Conservation (phyloP, 2,797 vertebrate genomes). For the Oophaga sylvatica region DNA sequence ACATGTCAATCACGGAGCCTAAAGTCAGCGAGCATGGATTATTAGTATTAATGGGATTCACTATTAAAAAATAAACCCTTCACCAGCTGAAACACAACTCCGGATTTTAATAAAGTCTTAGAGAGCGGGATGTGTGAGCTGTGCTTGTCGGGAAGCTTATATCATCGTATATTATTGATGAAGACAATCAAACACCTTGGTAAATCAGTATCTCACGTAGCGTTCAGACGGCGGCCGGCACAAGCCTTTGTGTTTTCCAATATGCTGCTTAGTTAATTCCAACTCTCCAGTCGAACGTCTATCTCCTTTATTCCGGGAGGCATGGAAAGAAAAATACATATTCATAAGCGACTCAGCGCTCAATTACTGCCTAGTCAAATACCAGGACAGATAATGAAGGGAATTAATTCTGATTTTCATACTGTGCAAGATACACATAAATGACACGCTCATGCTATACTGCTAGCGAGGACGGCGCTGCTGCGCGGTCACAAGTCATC, state of each 20-base stretch:
- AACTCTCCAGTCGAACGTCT: slow-evolving; percentile 54
- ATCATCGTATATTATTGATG: slow-evolving; percentile 53
- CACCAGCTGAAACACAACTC: slow-evolving; percentile 65
- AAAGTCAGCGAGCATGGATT: not conserved
- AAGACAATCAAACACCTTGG: slow-evolving; percentile 34
- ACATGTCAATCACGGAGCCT: not conserved
- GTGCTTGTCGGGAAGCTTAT: slow-evolving; percentile 3
- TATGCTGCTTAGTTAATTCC: slow-evolving; percentile 59
- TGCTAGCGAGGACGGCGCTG: slow-evolving; percentile 48
- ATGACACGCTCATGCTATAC: slow-evolving; percentile 56
- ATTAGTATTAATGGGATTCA: not conserved
- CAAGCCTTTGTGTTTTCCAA: slow-evolving; percentile 42
- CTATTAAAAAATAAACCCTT: not conserved
- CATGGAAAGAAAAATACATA: slow-evolving; percentile 69
- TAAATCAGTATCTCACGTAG: slow-evolving; percentile 51
- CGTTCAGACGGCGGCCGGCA: slow-evolving; percentile 25
- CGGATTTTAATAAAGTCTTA: slow-evolving; percentile 65
- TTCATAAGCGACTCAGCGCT: slow-evolving; percentile 72
- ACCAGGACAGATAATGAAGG: slow-evolving; percentile 69
- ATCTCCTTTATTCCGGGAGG: slow-evolving; percentile 64
- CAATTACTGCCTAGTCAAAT: slow-evolving; percentile 73
- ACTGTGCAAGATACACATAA: slow-evolving; percentile 65
- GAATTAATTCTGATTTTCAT: slow-evolving; percentile 73
- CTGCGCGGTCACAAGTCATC: slow-evolving; percentile 29
- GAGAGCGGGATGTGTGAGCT: slow-evolving; percentile 16